phyloP scores from a whole-genome alignment of 2,113 vertebrate species.

The Syrrhaptes paradoxus region DNA sequence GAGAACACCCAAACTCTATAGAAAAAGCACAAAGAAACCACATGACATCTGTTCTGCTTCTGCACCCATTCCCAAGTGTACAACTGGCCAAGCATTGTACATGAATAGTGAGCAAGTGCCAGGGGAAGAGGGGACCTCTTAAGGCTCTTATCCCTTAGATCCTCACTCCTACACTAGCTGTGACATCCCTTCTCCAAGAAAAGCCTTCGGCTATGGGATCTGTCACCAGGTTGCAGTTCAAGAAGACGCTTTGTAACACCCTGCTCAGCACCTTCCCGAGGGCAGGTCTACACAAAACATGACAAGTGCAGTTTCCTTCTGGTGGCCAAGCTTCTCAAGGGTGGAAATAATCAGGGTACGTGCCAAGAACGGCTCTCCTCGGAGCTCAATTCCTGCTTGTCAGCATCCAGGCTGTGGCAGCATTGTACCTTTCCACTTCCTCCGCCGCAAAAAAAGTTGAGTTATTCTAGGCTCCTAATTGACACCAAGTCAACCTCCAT shows the following conservation, averaged over 20 bases:
- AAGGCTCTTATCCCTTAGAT: neutral
- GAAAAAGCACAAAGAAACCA: neutral
- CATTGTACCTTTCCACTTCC: neutral
- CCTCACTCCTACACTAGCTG: neutral
- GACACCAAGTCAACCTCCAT: conserved; percentile 22
- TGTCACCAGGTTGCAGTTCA: neutral
- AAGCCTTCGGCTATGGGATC: neutral
- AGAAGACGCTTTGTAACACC: neutral
- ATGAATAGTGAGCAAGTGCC: accelerated
- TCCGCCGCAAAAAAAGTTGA: neutral
- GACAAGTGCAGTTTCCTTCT: neutral
- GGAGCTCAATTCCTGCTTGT: neutral
- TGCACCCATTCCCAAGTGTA: neutral
- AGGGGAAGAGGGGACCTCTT: neutral
- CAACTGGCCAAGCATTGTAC: neutral
- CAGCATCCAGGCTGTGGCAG: neutral
- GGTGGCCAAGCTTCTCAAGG: neutral
- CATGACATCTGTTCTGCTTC: neutral
- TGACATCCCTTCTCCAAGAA: neutral
- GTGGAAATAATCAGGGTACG: neutral
- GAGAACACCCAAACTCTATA: neutral
- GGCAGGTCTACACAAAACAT: accelerated
- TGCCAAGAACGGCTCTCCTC: neutral
- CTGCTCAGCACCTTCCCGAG: neutral
- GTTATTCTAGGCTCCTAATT: conserved; percentile 9